These are phyloP conservation scores for Zaprionus vittiger DNA, from an alignment of 1,140 invertebrate species.

Conservation along the genomic window DNA sequence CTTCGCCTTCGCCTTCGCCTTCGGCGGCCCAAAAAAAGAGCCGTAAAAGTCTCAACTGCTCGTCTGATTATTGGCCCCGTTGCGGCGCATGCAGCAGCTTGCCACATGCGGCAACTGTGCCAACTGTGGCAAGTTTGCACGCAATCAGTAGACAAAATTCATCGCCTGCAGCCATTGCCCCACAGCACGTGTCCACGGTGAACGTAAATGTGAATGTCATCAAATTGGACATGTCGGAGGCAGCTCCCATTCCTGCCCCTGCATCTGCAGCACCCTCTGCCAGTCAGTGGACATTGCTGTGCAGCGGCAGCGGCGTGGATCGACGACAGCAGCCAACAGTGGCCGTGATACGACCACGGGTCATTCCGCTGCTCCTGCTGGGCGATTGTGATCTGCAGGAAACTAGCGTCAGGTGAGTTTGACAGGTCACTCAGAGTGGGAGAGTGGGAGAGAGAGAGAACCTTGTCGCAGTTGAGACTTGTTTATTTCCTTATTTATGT, in stretches of 20 bases:
- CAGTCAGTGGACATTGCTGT: conserved; percentile 61
- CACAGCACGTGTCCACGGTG: conserved; percentile 56
- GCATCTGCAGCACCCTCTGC: background rate
- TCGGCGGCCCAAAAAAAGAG: conserved; percentile 53
- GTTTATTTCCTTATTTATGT: conserved; percentile 11
- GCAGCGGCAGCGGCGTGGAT: conserved; percentile 53
- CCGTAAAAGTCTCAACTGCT: conserved; percentile 55
- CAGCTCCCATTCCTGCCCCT: background rate
- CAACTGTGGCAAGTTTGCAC: conserved; percentile 4
- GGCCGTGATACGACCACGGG: conserved; percentile 48
- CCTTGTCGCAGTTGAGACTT: background rate
- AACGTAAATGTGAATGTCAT: conserved; percentile 49
- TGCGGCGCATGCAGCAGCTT: conserved; percentile 61
- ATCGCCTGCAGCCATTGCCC: background rate
- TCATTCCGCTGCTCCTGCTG: conserved; percentile 56
- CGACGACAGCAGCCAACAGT: conserved; percentile 39
- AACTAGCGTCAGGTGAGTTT: conserved; percentile 29
- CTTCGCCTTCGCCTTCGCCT: background rate
- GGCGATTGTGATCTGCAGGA: conserved; percentile 53
- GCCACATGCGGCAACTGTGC: conserved; percentile 22
- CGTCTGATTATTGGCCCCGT: conserved; percentile 78
- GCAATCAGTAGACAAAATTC: conserved; percentile 18
- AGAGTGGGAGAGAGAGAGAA: background rate
- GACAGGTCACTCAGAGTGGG: background rate
- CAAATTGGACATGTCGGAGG: conserved; percentile 24